Evolutionary conservation across 1,140 invertebrate species (phyloP).

Genomic region (Drosophila triauraria): DNA sequence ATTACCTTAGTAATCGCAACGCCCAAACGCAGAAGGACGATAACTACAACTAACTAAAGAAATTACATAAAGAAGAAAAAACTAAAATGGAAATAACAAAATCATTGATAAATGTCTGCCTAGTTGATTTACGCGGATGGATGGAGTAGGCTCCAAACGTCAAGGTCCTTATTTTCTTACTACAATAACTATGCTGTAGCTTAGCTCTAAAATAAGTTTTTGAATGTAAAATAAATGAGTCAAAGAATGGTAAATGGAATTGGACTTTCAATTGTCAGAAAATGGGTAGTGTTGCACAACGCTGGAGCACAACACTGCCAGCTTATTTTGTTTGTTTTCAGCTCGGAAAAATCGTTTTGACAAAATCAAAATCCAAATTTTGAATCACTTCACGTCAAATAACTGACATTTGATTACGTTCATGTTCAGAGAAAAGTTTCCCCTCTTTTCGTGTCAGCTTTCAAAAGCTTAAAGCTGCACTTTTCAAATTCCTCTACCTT

Average conservation of each 20-base stretch:
- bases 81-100: constrained; percentile 25
- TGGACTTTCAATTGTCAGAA: constrained; percentile 5
- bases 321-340: constrained; percentile 1
- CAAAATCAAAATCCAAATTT: no score
- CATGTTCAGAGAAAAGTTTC: no score
- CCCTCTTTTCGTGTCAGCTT: no score
- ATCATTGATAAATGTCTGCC: constrained; percentile 52
- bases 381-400: no score
- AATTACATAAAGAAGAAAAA: constrained; percentile 24
- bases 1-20: constrained; percentile 57
- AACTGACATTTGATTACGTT: no score
- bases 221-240: constrained; percentile 75
- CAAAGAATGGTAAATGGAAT: constrained; percentile 51
- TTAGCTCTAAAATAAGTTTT: constrained; percentile 76
- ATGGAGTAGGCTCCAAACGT: constrained; percentile 39
- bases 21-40: constrained; percentile 51
- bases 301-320: not conserved
- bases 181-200: constrained; percentile 75
- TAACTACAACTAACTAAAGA: constrained; percentile 35
- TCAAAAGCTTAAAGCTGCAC: no score
- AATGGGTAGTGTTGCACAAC: not conserved
- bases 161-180: constrained; percentile 66
- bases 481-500: no score
- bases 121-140: constrained; percentile 69
- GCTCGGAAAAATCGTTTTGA: not conserved